A percentile compares a stretch with the other conserved stretches of the same genome.
These are phyloP conservation scores for Syngnathus scovelli DNA, from an alignment of 2,113 vertebrate species.

Conservation along the genomic window DNA sequence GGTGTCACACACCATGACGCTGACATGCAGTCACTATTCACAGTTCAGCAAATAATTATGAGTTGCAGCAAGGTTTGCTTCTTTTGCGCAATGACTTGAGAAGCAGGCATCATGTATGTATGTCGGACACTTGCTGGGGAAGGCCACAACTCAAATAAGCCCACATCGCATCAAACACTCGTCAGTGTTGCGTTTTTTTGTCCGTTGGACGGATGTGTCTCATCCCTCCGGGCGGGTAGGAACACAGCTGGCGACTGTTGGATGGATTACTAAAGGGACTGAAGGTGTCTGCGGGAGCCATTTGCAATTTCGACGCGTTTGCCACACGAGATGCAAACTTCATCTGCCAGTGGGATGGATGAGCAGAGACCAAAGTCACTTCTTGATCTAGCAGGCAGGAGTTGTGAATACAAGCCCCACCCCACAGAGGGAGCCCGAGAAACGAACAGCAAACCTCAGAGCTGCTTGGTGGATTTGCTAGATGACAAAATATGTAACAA, in stretches of 20 bases:
- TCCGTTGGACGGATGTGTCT: slow-evolving; percentile 29
- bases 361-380: slow-evolving; percentile 26
- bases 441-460: not conserved
- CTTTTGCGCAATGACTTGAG: not conserved
- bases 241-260: slow-evolving; percentile 35
- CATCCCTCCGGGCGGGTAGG: slow-evolving; percentile 29
- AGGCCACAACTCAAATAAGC: slow-evolving; percentile 34
- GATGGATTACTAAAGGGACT: slow-evolving; percentile 36
- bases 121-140: slow-evolving; percentile 15
- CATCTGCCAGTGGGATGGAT: slow-evolving; percentile 23
- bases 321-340: slow-evolving; percentile 20
- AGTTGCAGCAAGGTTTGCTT: slow-evolving; percentile 4
- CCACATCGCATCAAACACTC: slow-evolving; percentile 15
- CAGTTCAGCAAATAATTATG: not conserved
- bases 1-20: not conserved
- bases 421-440: not conserved
- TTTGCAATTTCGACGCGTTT: slow-evolving; percentile 43
- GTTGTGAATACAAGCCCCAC: not conserved
- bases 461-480: not conserved
- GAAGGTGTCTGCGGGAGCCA: slow-evolving; percentile 42
- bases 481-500: not conserved
- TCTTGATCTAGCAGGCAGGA: slow-evolving; percentile 3
- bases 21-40: not conserved
- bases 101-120: slow-evolving; percentile 1
- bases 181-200: slow-evolving; percentile 10